Base-by-base conservation (phyloP, 92 coral and sea anemone genomes). In the Phenganax stokvisi region DNA sequence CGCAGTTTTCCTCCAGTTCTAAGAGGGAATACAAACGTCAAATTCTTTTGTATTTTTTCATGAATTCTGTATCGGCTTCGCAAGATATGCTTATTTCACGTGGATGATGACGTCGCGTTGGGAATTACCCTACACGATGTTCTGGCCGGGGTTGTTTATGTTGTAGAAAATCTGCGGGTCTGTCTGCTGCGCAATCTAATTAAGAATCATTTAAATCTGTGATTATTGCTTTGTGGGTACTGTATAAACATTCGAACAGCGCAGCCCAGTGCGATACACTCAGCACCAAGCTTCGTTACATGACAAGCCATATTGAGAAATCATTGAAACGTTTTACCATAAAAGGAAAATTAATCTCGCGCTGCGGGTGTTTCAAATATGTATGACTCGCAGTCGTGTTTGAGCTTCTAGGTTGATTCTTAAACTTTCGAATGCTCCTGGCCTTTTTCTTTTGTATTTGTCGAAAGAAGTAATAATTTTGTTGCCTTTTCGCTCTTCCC, bases 31-130 rank as follows among this genome's bases (percentile, higher is more conserved):
- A 1, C 47, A 37, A 37, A 5, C 47, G 5, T 37, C 3, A 1
- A 37, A 2, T 37, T 37, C 47, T 37, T 37, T 37, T 1, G 3
- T 1, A 5, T 37, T 37, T 37, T 5, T 5, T 37, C 2, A 37
- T 37, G 47, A 37, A 37, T 37, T 37, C 47, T 37, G 47, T 5
- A 37, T 37, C 5, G 47, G 47, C 47, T 5, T 37, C 47, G 5
- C 47, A 2, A 37, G 2, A 37, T 37, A 37, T 37, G 47, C 47
- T 37, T 68, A 13, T 68, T 0, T 9, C 17, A 37, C 54, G n/a
- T 53, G 73, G 29, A 12, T 30, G 73, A 68, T 68, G 73, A 68
- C 52, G 73, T 68, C 73, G 29, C 73, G 47, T 53, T 68, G 73
- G 73, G 73, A 30, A 68, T 68, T 68, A 53, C 73, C 73, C 73